Percentiles rank a stretch among this genome's conserved stretches.
These are phyloP conservation scores for Neodontobutis hainanensis DNA, from an alignment of 2,113 vertebrate genomes.

Conservation along the genomic window DNA sequence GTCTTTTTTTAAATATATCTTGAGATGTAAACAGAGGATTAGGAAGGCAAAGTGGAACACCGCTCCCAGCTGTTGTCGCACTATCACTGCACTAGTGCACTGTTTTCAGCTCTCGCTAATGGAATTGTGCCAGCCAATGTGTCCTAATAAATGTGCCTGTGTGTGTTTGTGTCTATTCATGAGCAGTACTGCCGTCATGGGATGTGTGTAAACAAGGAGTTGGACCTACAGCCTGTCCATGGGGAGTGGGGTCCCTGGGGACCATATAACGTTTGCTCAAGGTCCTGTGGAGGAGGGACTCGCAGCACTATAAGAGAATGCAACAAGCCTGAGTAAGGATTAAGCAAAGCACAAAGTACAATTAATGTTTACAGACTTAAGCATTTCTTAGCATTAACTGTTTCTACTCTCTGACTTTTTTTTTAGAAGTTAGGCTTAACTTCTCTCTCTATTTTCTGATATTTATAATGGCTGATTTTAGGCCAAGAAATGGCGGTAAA, in stretches of 20 bases:
- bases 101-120: slow-evolving; percentile 27
- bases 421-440: not conserved
- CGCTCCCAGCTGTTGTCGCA: slow-evolving; percentile 39
- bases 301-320: slow-evolving; percentile 88
- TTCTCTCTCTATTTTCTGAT: not conserved
- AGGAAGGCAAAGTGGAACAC: slow-evolving; percentile 34
- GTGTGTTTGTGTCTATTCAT: slow-evolving; percentile 38
- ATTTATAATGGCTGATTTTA: slow-evolving; percentile 36
- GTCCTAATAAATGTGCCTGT: slow-evolving; percentile 23
- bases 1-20: slow-evolving; percentile 58
- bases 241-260: slow-evolving; percentile 96
- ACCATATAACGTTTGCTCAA: slow-evolving; percentile 89
- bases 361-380: not conserved
- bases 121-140: not conserved
- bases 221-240: slow-evolving; percentile 86
- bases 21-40: slow-evolving; percentile 60
- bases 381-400: not conserved
- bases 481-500: slow-evolving; percentile 91
- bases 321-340: slow-evolving; percentile 90
- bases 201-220: slow-evolving; percentile 90
- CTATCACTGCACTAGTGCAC: slow-evolving; percentile 23
- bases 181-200: slow-evolving; percentile 91
- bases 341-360: not conserved
- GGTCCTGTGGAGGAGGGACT: slow-evolving; percentile 95
- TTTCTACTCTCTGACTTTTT: no score